Base-by-base conservation (phyloP, 2,888 invertebrate genomes). In the Miltochrista miniata region DNA sequence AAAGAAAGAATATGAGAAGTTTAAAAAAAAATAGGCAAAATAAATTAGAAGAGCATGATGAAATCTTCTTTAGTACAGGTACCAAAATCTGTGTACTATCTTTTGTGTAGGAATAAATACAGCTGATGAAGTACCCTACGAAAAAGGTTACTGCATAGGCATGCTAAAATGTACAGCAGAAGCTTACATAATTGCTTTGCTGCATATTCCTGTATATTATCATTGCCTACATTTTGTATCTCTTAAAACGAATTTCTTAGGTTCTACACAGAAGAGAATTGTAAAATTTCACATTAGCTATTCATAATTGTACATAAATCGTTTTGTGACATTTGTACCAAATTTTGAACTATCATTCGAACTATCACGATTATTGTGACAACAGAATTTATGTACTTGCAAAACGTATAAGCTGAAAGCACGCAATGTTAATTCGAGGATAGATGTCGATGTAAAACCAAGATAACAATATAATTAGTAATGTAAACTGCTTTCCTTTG, bases 281-380 rank as follows among this genome's bases (percentile, higher is more conserved):
- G 18, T 43, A 43, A 40, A 54, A 54, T 47, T 56, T 68, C 48
- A 46, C n/a, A 34, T 30, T 39, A 39, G 13, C 1, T 33, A 14
- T 4, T 42, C 7, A 1, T 14, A 15, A 30, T 35, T n/a, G 64
- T 62, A 63, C 61, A 58, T 77, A 64, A 64, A 72, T 79, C 75
- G 78, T 70, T 64, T 56, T 52, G 62, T 66, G 75, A 74, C 74
- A 69, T 72, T 79, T 68, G 68, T 68, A 72, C 65, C 18, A 5
- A 24, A 24, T 24, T 2, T 24, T 24, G 18, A n/a, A n/a, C n/a
- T 68, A 56, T 70, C 70, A 57, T 51, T 63, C 56, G 55, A 64
- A 64, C 68, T 64, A 67, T 68, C 72, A 71, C 70, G 76, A 75
- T 73, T 66, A 62, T 64, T 64, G 63, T 64, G 70, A 56, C 64